phyloP scores from a whole-genome alignment of 2,113 vertebrate genomes.

The Nesoenas mayeri region DNA sequence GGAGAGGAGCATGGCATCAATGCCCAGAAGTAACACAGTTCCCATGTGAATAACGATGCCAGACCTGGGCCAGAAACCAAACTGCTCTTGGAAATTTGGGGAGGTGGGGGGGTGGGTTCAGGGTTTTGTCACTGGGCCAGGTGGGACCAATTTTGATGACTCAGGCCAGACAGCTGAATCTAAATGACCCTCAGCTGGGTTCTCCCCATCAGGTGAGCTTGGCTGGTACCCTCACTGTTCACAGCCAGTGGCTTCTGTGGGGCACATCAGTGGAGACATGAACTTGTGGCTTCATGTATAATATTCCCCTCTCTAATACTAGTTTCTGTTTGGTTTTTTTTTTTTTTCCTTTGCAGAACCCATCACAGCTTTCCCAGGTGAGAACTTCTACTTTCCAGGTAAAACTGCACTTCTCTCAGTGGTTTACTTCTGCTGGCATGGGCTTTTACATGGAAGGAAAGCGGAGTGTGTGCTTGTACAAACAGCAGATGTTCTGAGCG shows the following conservation, averaged over 20 bases:
- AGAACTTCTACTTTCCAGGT: constrained; percentile 85
- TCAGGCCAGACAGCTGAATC: neutral
- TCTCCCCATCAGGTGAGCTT: accelerated
- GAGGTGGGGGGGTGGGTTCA: neutral
- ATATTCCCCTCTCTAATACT: neutral
- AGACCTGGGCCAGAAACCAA: neutral
- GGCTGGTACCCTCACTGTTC: neutral
- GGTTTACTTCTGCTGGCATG: constrained; percentile 49
- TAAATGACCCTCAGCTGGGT: neutral
- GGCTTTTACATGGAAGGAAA: neutral
- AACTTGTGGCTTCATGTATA: neutral
- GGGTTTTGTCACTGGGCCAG: neutral
- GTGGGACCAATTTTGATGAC: neutral
- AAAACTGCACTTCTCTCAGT: constrained; percentile 44
- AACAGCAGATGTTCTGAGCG: constrained; percentile 11
- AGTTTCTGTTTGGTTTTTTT: neutral
- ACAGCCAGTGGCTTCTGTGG: neutral
- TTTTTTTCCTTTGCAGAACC: constrained; percentile 83
- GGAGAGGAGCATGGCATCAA: neutral
- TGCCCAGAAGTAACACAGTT: neutral
- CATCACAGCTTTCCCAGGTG: constrained; percentile 89
- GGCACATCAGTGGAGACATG: accelerated
- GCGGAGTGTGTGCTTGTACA: neutral
- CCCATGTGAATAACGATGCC: neutral
- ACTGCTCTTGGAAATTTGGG: neutral